Evolutionary conservation across 2,113 vertebrate genomes (phyloP).

Genomic region (Semicossyphus pulcher): DNA sequence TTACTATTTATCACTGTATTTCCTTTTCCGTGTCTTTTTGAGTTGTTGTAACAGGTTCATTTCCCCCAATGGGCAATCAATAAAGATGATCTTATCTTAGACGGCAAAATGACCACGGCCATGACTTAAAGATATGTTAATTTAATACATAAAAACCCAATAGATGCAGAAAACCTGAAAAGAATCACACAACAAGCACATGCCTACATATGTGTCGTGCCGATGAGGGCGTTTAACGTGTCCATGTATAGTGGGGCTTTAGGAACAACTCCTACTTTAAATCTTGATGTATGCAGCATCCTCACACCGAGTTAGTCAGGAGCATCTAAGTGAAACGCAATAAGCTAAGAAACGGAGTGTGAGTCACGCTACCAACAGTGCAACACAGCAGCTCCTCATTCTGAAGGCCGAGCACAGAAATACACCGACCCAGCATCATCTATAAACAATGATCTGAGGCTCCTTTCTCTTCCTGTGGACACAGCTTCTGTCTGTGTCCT

Average conservation of each 20-base stretch:
- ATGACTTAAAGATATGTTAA: no score
- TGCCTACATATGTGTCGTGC: not conserved
- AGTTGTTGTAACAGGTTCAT: no score
- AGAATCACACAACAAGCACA: fast-evolving
- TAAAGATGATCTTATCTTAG: no score
- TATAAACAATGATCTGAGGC: constrained; percentile 63
- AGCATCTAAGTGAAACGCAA: constrained; percentile 42
- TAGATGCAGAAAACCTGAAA: no score
- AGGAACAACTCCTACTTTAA: not conserved
- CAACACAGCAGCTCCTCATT: constrained; percentile 39
- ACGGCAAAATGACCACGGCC: no score
- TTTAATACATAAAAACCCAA: no score
- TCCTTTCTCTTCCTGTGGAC: constrained; percentile 20
- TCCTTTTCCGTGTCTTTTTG: no score
- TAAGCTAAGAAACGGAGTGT: constrained; percentile 29
- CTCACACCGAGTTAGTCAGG: constrained; percentile 12
- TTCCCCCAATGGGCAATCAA: no score
- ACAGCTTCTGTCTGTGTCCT: constrained; percentile 35
- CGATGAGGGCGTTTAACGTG: not conserved
- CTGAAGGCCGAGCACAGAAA: constrained; percentile 51
- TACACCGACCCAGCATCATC: constrained; percentile 48
- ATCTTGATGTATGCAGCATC: constrained; percentile 1
- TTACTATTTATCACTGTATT: no score
- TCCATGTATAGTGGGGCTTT: not conserved
- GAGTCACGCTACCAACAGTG: constrained; percentile 53